Evolutionary conservation across 2,113 vertebrate species (phyloP).

Genomic region (Ariopsis seemanni): DNA sequence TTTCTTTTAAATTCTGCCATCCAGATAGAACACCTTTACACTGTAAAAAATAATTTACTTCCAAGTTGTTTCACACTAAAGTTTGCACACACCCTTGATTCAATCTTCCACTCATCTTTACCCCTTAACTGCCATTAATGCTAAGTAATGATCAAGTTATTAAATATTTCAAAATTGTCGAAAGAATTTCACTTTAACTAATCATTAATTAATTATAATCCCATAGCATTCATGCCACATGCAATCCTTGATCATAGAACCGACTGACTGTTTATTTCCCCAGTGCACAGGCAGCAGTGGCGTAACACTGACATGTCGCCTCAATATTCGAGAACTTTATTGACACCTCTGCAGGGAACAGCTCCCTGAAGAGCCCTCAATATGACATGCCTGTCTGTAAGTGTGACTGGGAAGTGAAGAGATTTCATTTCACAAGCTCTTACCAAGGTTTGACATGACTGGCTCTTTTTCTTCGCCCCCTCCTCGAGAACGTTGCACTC

Average conservation of each 20-base stretch:
- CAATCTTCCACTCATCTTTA: background rate
- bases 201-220: background rate
- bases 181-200: background rate
- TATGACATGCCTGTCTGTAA: conserved; percentile 1
- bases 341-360: conserved; percentile 25
- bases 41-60: background rate
- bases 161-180: background rate
- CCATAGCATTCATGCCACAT: background rate
- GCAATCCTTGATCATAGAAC: background rate
- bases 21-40: background rate
- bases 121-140: background rate
- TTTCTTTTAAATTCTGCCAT: background rate
- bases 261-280: conserved; percentile 5
- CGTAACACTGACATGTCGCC: conserved; percentile 19
- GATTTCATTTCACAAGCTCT: conserved; percentile 59
- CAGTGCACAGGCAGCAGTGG: background rate
- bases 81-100: background rate
- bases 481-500: conserved; percentile 73
- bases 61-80: background rate
- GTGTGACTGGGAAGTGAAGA: background rate
- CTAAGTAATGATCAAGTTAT: background rate
- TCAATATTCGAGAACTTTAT: conserved; percentile 27
- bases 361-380: background rate
- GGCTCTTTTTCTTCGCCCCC: conserved; percentile 77
- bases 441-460: conserved; percentile 82